Conservation (phyloP, 1,140 invertebrate genomes). For the Whitmania pigra region DNA sequence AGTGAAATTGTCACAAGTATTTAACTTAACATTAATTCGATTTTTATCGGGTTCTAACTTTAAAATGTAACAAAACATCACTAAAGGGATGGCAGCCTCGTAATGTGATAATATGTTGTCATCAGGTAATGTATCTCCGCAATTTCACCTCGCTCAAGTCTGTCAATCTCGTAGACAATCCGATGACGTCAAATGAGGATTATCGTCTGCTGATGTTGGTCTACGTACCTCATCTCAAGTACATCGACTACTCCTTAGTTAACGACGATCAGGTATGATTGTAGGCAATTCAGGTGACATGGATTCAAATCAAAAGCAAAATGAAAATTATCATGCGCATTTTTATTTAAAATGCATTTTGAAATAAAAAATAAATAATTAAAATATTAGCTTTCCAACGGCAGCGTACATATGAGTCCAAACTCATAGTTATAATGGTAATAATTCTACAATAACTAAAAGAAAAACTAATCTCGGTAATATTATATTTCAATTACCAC, state of each 20-base stretch:
- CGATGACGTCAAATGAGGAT: slow-evolving; percentile 48
- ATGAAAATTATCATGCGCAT: background rate
- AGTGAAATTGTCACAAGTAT: too few relatives aligned
- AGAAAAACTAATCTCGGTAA: background rate
- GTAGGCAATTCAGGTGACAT: background rate
- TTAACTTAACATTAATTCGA: too few relatives aligned
- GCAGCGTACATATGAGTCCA: too few relatives aligned
- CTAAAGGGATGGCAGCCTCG: too few relatives aligned
- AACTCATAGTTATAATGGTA: too few relatives aligned
- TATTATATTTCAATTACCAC: slow-evolving; percentile 1
- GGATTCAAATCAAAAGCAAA: background rate
- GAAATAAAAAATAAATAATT: too few relatives aligned
- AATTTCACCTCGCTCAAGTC: slow-evolving; percentile 59
- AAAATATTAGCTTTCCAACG: too few relatives aligned
- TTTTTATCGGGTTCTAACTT: too few relatives aligned
- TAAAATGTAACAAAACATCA: too few relatives aligned
- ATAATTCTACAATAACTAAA: too few relatives aligned
- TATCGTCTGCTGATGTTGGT: slow-evolving; percentile 56
- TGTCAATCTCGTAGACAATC: slow-evolving; percentile 67
- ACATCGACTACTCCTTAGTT: slow-evolving; percentile 65
- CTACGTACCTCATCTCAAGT: slow-evolving; percentile 60
- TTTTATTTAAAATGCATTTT: too few relatives aligned
- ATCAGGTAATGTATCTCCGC: slow-evolving; percentile 61
- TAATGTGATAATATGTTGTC: too few relatives aligned
- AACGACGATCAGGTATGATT: slow-evolving; percentile 42